Evolutionary conservation across 2,113 vertebrate species (phyloP), one percentile per base, ranked within the genome.

Genomic region (Ursus arctos): DNA sequence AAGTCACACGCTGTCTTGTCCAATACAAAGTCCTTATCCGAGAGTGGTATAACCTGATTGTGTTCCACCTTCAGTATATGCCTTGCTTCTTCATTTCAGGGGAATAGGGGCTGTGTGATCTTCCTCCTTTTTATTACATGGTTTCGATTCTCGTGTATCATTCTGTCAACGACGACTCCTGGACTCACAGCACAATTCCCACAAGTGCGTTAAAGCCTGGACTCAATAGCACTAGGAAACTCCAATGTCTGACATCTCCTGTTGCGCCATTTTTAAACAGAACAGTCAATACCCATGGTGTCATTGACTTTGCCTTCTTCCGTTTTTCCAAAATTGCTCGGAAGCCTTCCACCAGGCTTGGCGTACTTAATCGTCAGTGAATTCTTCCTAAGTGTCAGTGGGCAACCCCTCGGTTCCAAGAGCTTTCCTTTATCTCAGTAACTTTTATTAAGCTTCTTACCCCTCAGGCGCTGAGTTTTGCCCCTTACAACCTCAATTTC

Each of bases 401-500:
- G 71, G 55, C 95, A 92, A 36, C 91, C 71, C 76, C 94, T 97
- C 53, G 80, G 47, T 53, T 91, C 51, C 79, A 43, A 74, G 82
- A 93, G 53, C 55, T 92, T 97, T 88, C 88, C 69, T 92, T 95
- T 96, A 94, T 96, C 91, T 98, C 94, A 82, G 36, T 93, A 86
- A 94, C 84, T 77, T 98, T 98, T 97, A 98, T 98, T 97, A 97
- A 95, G 90, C 95, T 84, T 97, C 71, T 71, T 76, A 59, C 88
- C 94, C 96, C 61, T 71, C 15, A 6, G 97, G 97, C 97, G 10
- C 82, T 94, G 86, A 83, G 16, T 94, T 96, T 96, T 95, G 93
- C 94, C 88, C 90, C 96, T 83, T 85, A 74, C 84, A 97, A 97
- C 97, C 95, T 97, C 95, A 98, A 97, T 98, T 97, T 97, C 95